phyloP scores from a whole-genome alignment of 2,888 invertebrate species.

The Eupithecia pulchellata region DNA sequence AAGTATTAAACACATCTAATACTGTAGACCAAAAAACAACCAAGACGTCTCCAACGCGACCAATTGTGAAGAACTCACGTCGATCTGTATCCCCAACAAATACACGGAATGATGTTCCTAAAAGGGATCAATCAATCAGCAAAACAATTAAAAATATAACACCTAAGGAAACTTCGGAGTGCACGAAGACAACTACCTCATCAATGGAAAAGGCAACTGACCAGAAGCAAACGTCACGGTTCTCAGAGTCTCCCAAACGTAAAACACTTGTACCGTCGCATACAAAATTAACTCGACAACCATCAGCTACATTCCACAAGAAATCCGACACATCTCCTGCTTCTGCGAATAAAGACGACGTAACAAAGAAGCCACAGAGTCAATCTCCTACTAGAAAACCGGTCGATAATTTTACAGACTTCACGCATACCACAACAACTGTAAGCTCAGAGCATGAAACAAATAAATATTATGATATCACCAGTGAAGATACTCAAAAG shows the following conservation, averaged over 20 bases:
- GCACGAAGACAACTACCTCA: slow-evolving; percentile 45
- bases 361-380: slow-evolving; percentile 32
- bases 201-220: slow-evolving; percentile 41
- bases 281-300: slow-evolving; percentile 29
- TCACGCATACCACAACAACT: slow-evolving; percentile 45
- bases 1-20: slow-evolving; percentile 28
- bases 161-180: slow-evolving; percentile 15
- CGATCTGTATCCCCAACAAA: slow-evolving; percentile 35
- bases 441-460: slow-evolving; percentile 43
- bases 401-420: slow-evolving; percentile 34
- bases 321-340: slow-evolving; percentile 38
- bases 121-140: slow-evolving; percentile 32
- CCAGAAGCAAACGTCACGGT: slow-evolving; percentile 26
- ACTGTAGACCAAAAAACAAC: slow-evolving; percentile 27
- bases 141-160: slow-evolving; percentile 27
- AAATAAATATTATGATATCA: slow-evolving; percentile 28
- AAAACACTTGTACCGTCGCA: slow-evolving; percentile 36
- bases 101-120: slow-evolving; percentile 29
- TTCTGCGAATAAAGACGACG: slow-evolving; percentile 29
- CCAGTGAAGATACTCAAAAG: slow-evolving; percentile 43
- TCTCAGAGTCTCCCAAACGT: slow-evolving; percentile 29
- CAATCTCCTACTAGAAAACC: slow-evolving; percentile 40
- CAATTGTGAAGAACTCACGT: slow-evolving; percentile 22
- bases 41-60: slow-evolving; percentile 34
- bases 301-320: slow-evolving; percentile 8